phyloP scores from a whole-genome alignment of 2,888 invertebrate species.

The Tenthredo livida region DNA sequence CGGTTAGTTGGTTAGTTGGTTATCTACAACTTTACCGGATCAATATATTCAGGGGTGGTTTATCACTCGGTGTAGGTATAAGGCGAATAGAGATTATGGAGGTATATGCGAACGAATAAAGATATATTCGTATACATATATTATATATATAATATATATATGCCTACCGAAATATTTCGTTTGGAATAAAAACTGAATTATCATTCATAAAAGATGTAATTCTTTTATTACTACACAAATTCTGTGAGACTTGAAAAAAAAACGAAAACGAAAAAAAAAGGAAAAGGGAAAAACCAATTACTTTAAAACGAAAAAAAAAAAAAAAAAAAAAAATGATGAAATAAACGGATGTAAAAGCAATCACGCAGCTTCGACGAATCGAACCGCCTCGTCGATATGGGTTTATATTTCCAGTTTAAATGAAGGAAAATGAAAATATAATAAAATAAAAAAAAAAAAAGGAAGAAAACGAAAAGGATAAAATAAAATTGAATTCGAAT shows the following conservation, averaged over 20 bases:
- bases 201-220: too few relatives aligned
- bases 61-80: neutral
- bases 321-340: neutral
- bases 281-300: neutral
- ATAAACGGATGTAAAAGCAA: constrained; percentile 1
- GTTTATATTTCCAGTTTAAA: neutral
- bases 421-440: neutral
- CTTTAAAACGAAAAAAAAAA: neutral
- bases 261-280: neutral
- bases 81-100: neutral
- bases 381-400: neutral
- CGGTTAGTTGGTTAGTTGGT: neutral
- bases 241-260: neutral
- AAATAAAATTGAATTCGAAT: too few relatives aligned
- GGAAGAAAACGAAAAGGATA: too few relatives aligned
- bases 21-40: neutral
- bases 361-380: neutral
- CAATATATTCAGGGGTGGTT: neutral
- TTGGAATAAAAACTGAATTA: too few relatives aligned
- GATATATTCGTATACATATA: too few relatives aligned
- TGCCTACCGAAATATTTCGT: too few relatives aligned
- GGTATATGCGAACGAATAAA: too few relatives aligned
- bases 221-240: neutral
- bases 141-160: too few relatives aligned
- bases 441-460: too few relatives aligned